These are phyloP conservation scores for Stichopus chloronotus DNA, from an alignment of 35 echinoderm and acorn worm species.

Conservation along the genomic window DNA sequence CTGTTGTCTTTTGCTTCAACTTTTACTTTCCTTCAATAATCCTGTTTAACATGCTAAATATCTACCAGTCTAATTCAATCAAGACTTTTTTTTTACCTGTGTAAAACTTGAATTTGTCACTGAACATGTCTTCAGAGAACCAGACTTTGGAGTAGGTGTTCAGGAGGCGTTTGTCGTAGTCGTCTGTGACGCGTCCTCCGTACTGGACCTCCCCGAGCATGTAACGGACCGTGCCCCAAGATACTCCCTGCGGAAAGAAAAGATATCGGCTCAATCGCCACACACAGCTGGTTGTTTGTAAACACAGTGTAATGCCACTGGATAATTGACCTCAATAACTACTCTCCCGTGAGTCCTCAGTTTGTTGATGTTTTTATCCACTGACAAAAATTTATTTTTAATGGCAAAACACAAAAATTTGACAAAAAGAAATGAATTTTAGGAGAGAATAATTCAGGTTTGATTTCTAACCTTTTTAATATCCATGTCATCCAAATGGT, in stretches of 20 bases:
- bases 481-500: constrained; percentile 88
- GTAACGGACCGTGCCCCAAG: constrained; percentile 92
- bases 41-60: too few relatives aligned
- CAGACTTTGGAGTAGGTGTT: constrained; percentile 93
- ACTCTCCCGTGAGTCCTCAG: too few relatives aligned
- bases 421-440: too few relatives aligned
- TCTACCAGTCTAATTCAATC: too few relatives aligned
- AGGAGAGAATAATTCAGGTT: too few relatives aligned
- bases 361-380: too few relatives aligned
- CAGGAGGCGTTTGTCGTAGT: constrained; percentile 95
- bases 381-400: not conserved
- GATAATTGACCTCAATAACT: too few relatives aligned
- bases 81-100: constrained; percentile 62
- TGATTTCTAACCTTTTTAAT: constrained; percentile 71
- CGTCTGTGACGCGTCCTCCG: constrained; percentile 94
- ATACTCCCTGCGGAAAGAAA: constrained; percentile 77
- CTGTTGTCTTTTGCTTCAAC: too few relatives aligned
- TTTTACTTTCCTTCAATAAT: too few relatives aligned
- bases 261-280: not conserved
- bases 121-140: constrained; percentile 98
- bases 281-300: not conserved
- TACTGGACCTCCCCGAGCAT: constrained; percentile 99
- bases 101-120: constrained; percentile 99
- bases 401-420: too few relatives aligned
- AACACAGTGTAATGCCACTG: too few relatives aligned